Evolutionary conservation across 1,140 invertebrate species (phyloP), one percentile per base, ranked within the genome.

Genomic region (Adoxophyes honmai): DNA sequence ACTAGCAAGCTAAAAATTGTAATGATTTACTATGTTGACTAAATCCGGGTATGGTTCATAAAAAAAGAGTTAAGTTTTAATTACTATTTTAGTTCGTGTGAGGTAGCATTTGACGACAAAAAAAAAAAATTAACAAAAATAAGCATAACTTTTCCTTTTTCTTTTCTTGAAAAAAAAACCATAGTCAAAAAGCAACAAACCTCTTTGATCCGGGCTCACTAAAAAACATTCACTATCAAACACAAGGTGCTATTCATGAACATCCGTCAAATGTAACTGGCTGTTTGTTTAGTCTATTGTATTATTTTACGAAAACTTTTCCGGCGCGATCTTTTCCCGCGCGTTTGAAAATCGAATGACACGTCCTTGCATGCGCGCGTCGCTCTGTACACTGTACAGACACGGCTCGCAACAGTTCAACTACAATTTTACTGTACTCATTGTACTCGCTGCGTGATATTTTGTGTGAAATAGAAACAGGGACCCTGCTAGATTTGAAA

Each of bases 251-350:
- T 28, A 28, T 28, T 48, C 42, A 48, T 48, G 21, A 38, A 38
- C 21, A 38, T 11, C 36, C 36, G 13, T 38, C 10, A 14, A 48
- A 11, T n/a, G 21, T 28, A n/a, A 48, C 21, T 28, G 21, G 21
- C 42, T 48, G 42, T 48, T 21, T 28, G 42, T 48, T 21, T 28
- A 21, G 42, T 48, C 42, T 48, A 48, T 48, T 18, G 10, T 48
- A 48, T 21, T 18, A 21, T 48, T 48, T 48, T 13, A 28, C 6
- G 21, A 48, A 48, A 48, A 48, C 4, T 11, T n/a, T 38, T 48
- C 21, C 18, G 42, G 16, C 36, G 36, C 36, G 42, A 48, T 48
- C 16, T 48, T 48, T 48, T 33, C 42, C 39, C 39, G 39, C 42
- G 42, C 42, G 42, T n/a, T 13, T n/a, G 42, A 16, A 10, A 10